A percentile compares a stretch with the other conserved stretches of the same genome.
phyloP scores from a whole-genome alignment of 2,113 vertebrate species.

The Vimba vimba region DNA sequence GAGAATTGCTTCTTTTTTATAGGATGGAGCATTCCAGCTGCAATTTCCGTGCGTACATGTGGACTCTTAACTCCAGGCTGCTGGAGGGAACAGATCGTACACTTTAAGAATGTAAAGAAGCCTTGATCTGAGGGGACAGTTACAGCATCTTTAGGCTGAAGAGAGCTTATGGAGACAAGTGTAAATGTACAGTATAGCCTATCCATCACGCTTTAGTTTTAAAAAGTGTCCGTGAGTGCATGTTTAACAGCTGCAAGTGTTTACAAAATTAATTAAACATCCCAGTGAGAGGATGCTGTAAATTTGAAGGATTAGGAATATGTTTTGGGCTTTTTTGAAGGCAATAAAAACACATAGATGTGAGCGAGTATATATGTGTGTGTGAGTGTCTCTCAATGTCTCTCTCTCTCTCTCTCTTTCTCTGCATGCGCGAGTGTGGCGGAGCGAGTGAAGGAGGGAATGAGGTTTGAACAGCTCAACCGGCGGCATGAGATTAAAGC shows the following conservation, averaged over 20 bases:
- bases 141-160: neutral
- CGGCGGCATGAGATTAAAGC: too few species aligned
- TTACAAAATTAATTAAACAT: slow-evolving; percentile 7
- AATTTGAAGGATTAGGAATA: neutral
- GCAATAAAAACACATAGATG: neutral
- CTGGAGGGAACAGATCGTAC: neutral
- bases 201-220: neutral
- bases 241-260: neutral
- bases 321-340: neutral
- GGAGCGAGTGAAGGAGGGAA: too few species aligned
- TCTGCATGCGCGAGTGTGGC: too few species aligned
- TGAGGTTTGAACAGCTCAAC: too few species aligned
- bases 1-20: slow-evolving; percentile 34
- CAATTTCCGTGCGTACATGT: slow-evolving; percentile 13
- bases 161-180: neutral
- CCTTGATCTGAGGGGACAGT: neutral
- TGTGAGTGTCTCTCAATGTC: neutral
- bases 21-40: slow-evolving; percentile 24
- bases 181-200: neutral
- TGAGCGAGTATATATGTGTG: neutral
- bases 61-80: slow-evolving; percentile 2
- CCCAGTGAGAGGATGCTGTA: neutral
- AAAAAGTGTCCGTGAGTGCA: neutral
- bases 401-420: slow-evolving; percentile 9
- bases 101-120: slow-evolving; percentile 12